Evolutionary conservation across 1,140 invertebrate species (phyloP), one percentile per base, ranked within the genome.

Genomic region (Phymorhynchus buccinoides): DNA sequence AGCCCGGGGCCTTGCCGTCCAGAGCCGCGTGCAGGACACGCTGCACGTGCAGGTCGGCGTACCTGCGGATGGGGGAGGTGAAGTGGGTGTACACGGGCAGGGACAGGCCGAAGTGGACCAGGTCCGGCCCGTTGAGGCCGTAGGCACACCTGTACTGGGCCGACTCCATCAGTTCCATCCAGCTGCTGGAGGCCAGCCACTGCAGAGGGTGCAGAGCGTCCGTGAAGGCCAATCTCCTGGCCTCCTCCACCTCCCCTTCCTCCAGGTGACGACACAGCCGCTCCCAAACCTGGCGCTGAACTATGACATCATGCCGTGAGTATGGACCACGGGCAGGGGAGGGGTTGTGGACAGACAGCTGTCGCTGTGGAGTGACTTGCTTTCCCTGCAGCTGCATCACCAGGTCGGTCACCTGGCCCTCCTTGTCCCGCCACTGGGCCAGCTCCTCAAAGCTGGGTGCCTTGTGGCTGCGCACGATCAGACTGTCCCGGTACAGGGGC

Each of bases 1-100:
- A 84, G 37, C n/a, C 48, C 6, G 68, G 39, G 1, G 37, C 14
- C 12, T 41, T 6, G 18, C 80, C 48, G 42, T 89, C 96, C 79
- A 98, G 95, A 37, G 96, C 95, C 12, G 97, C 93, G 14, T 90
- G 91, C 27, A 93, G 92, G 82, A 95, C 95, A 91, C 97, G 95
- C 92, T 99, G 97, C 22, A 98, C 97, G 90, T 98, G 95, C 42
- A 98, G 95, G 93, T 99, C 98, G 0, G 97, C 95, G 94, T 98
- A 99, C 80, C 97, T 95, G 89, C 97, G 93, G 88, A 98, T 98
- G 0, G 98, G 98, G 56, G 97, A 98, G 12, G 97, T 98, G 90
- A 99, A 98, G 94, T 98, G 97, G 6, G 97, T 98, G 91, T 98
- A 99, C 39, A 96, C 94, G 12, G 96, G 95, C 77, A 96, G 95